Evolutionary conservation across 2,113 vertebrate genomes (phyloP).

Genomic region (Scomber japonicus): DNA sequence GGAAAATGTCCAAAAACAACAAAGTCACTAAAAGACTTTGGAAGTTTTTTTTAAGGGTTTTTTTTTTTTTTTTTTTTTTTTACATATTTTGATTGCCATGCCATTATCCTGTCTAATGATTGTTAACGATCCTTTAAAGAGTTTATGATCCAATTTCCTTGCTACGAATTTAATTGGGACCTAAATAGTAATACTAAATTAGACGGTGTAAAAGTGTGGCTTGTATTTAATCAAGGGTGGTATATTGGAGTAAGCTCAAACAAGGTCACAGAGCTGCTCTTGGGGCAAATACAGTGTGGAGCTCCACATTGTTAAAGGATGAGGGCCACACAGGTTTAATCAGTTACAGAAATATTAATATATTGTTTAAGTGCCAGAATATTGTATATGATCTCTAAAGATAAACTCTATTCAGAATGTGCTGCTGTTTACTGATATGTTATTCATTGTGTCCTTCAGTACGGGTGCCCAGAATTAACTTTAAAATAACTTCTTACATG

Average conservation of each 20-base stretch:
- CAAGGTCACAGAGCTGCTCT: constrained; percentile 78
- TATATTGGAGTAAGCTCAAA: constrained; percentile 47
- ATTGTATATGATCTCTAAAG: neutral
- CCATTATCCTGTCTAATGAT: constrained; percentile 82
- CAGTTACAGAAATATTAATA: constrained; percentile 51
- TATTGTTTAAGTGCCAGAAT: constrained; percentile 36
- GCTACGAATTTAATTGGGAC: constrained; percentile 77
- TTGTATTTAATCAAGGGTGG: constrained; percentile 77
- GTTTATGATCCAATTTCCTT: constrained; percentile 81
- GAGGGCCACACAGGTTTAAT: constrained; percentile 32
- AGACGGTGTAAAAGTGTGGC: constrained; percentile 70
- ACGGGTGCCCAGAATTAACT: too few relatives aligned
- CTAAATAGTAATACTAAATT: constrained; percentile 75
- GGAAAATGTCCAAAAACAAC: constrained; percentile 83
- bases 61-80: constrained; percentile 36
- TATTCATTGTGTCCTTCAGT: neutral
- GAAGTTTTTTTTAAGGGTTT: constrained; percentile 61
- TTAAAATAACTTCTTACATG: neutral
- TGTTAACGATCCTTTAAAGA: constrained; percentile 80
- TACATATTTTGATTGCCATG: constrained; percentile 80
- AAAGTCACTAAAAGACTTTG: constrained; percentile 84
- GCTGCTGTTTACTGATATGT: neutral
- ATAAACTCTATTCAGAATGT: constrained; percentile 5
- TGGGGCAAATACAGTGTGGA: constrained; percentile 57
- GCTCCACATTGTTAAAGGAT: constrained; percentile 31